Base-by-base conservation (phyloP, 2,797 vertebrate species). In the Naso thynnoides region DNA sequence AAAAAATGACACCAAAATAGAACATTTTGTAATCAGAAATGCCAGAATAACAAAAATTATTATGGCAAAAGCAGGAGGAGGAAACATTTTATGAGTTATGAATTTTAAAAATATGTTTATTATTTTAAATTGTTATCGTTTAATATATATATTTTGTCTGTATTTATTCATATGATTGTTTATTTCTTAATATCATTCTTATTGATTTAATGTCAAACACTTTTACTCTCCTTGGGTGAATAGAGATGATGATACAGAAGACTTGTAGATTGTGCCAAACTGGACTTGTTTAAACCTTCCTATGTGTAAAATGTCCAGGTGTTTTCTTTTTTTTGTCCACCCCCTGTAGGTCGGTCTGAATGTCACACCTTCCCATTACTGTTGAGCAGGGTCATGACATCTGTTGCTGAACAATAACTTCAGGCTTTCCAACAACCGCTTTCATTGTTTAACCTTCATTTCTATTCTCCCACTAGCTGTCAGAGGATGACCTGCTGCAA, bases 401-500 rank as follows among this genome's bases (percentile, higher is more conserved):
- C 26, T 57, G 57, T 73, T 62, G 60, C 74, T 41, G 65, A 42
- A 53, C 24, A 27, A 27, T 23, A 60, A 45, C 42, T 52, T 36
- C 23, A 45, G 27, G n/a, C 33, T 70, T 63, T 61, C 41, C 60
- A n/a, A 41, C 56, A 36, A 31, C 41, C 49, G 54, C 67, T 63
- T 57, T 73, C 82, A 54, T 29, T 45, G 47, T 86, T 94, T 93
- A 94, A 95, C 78, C 45, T 88, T 52, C 64, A 75, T 91, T 81
- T 95, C 33, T 94, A 80, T 93, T 91, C 77, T 89, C 82, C 85
- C 85, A 89, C 76, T 92, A 95, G 94, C 94, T 84, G 76, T 91
- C 93, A 79, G 86, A 90, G 78, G 85, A 73, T 36, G 48, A 63
- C 69, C 76, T 90, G 78, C 88, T 87, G 76, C 89, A 85, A 66